These are phyloP conservation scores for Nephrotoma appendiculata DNA, from an alignment of 2,888 invertebrate species.

Conservation along the genomic window DNA sequence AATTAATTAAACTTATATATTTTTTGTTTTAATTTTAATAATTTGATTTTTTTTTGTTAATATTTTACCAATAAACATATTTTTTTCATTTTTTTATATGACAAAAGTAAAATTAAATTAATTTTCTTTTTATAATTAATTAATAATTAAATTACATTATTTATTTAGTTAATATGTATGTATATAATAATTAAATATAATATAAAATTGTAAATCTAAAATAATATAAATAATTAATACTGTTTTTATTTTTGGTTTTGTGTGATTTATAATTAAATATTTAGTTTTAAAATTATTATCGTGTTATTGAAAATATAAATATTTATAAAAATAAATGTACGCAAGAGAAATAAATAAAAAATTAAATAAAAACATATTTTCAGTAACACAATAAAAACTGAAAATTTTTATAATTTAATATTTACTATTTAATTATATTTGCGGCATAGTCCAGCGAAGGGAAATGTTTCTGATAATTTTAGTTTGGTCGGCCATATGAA, in stretches of 20 bases:
- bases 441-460: not conserved
- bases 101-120: constrained; percentile 1
- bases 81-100: not conserved
- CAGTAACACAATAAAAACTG: not conserved
- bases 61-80: not conserved
- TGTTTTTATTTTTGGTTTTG: not conserved
- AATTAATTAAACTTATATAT: not conserved
- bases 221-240: not conserved
- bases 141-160: not conserved
- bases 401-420: not conserved
- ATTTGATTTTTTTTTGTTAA: not conserved
- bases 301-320: not conserved
- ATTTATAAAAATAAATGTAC: too few relatives aligned
- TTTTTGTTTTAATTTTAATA: not conserved
- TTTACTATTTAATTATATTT: not conserved
- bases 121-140: not conserved
- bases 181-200: not conserved
- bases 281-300: not conserved
- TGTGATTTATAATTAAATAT: not conserved
- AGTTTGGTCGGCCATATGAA: too few relatives aligned
- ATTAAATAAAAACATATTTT: not conserved
- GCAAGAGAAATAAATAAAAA: not conserved
- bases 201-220: constrained; percentile 4
- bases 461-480: not conserved
- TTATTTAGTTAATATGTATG: not conserved